Percentiles rank a stretch among this genome's conserved stretches.
phyloP scores from a whole-genome alignment of 2,113 vertebrate species.

The Dendrocopos noguchii region DNA sequence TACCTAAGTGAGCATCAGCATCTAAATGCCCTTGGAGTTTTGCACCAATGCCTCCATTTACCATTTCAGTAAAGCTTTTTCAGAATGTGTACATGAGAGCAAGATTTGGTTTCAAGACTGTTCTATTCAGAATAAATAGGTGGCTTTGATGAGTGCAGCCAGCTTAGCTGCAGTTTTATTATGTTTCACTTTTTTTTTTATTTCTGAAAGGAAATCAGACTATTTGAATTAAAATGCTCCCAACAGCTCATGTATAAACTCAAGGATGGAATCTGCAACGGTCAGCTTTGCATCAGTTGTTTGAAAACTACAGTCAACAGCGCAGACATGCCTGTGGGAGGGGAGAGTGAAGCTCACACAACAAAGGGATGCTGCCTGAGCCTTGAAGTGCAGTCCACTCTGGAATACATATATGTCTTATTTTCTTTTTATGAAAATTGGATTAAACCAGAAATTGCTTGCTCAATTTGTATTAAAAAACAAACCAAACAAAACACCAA shows the following conservation, averaged over 20 bases:
- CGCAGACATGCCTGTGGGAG: rapidly evolving
- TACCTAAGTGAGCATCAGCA: neutral
- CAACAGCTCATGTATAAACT: neutral
- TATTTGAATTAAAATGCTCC: slow-evolving; percentile 38
- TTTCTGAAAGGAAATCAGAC: slow-evolving; percentile 8
- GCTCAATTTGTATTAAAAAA: neutral
- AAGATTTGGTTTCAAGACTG: neutral
- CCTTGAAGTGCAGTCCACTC: neutral
- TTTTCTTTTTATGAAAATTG: neutral
- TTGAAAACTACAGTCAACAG: neutral
- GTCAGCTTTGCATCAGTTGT: neutral
- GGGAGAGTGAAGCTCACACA: neutral
- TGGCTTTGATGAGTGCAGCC: neutral
- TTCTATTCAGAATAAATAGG: neutral
- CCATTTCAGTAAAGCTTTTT: neutral
- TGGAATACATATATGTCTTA: neutral
- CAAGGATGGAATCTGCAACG: neutral
- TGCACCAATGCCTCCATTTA: neutral
- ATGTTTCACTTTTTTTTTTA: neutral
- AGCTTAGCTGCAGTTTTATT: neutral
- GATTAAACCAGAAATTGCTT: neutral
- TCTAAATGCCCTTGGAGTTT: neutral
- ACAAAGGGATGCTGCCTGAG: neutral
- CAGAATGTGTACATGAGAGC: neutral
- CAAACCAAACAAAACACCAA: neutral